phyloP scores from a whole-genome alignment of 2,888 invertebrate genomes.

The Coecobrya sp. region DNA sequence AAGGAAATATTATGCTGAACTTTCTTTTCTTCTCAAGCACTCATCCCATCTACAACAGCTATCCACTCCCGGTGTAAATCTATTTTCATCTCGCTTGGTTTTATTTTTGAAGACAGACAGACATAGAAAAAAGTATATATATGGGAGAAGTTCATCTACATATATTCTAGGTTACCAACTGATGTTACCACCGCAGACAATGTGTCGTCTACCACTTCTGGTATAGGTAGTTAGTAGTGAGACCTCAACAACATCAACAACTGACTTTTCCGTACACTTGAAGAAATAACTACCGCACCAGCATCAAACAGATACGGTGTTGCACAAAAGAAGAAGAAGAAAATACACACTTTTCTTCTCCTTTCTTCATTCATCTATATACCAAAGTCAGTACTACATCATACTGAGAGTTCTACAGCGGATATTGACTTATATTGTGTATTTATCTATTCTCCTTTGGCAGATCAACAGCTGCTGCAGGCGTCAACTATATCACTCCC shows the following conservation, averaged over 20 bases:
- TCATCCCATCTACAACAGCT: neutral
- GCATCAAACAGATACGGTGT: neutral
- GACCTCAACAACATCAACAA: constrained; percentile 52
- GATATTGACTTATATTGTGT: constrained; percentile 27
- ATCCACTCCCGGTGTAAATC: too few species aligned
- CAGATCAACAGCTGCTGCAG: constrained; percentile 75
- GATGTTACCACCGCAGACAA: constrained; percentile 43
- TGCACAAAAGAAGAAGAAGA: neutral
- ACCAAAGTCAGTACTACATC: neutral
- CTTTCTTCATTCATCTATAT: neutral
- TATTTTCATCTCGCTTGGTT: too few species aligned
- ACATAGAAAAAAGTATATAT: constrained; percentile 13
- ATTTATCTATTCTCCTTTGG: constrained; percentile 43
- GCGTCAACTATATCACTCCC: constrained; percentile 57
- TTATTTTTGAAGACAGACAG: neutral
- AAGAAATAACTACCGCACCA: constrained; percentile 1
- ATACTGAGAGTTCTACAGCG: neutral
- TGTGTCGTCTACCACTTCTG: constrained; percentile 26
- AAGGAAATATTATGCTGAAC: constrained; percentile 73
- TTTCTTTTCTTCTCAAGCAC: constrained; percentile 45
- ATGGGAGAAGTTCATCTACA: constrained; percentile 25
- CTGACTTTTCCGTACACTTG: constrained; percentile 26
- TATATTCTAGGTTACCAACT: neutral
- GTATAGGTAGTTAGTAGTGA: neutral
- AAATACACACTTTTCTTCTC: neutral